Evolutionary conservation across 1,140 invertebrate species (phyloP), one percentile per base, ranked within the genome.

Genomic region (Calosoma granatense): DNA sequence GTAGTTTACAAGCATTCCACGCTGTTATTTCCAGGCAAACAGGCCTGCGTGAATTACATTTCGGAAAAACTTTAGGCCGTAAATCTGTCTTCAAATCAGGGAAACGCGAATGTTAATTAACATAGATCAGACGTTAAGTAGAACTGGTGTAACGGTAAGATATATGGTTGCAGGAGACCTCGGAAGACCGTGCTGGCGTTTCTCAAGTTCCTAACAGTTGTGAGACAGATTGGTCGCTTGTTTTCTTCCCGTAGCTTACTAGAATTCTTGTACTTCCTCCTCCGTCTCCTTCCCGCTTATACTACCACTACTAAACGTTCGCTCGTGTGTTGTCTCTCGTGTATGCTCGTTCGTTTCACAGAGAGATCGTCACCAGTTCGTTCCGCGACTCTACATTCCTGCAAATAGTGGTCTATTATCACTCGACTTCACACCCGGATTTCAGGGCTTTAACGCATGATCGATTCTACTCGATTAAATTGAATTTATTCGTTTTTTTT

Each of bases 21-120:
- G n/a, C n/a, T n/a, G n/a, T n/a, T n/a, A n/a, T n/a, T n/a, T n/a
- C n/a, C n/a, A n/a, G n/a, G 26, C 9, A 47, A 47, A 47, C 41
- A 47, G 41, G 17, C 17, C 41, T 9, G 41, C 17, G 17, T 47
- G 41, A 30, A 30, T 30, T 30, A 30, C 26, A 6, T 30, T 30
- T 4, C 26, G 6, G 26, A 30, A 47, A 47, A 47, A 47, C 41
- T 47, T 47, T 47, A 3, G 3, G 41, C 41, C 17, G 17, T 47
- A 47, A 47, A 47, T 47, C 41, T 47, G 41, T 47, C 41, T 47
- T 47, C 41, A 47, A 47, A 47, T 47, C 41, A 47, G 15, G 41
- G 17, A 17, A 47, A 47, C 17, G 41, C 15, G 41, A 47, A 47
- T 47, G 41, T 11, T 47, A 47, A 47, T 47, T 47, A 47, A 47